phyloP scores from a whole-genome alignment of 2,888 invertebrate genomes.

The Hypolimnas misippus region DNA sequence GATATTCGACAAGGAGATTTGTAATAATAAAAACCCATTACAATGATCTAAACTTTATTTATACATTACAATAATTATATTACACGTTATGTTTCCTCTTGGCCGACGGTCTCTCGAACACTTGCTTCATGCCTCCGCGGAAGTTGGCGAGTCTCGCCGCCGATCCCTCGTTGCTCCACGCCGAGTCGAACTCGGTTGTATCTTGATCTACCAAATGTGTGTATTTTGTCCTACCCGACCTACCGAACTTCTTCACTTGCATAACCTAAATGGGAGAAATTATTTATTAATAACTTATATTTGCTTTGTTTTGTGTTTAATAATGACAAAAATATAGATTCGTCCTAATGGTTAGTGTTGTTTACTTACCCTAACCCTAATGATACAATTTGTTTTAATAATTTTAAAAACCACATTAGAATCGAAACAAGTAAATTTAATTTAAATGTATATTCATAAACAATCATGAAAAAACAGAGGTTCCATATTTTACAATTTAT shows the following conservation, averaged over 20 bases:
- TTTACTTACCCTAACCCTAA: too few relatives aligned
- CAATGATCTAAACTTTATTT: constrained; percentile 3
- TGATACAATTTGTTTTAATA: too few relatives aligned
- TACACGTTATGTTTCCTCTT: constrained; percentile 60
- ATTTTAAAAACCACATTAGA: too few relatives aligned
- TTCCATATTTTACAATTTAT: too few relatives aligned
- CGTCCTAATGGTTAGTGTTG: too few relatives aligned
- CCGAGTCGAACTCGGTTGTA: constrained; percentile 98
- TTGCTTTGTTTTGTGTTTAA: too few relatives aligned
- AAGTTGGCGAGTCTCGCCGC: constrained; percentile 83
- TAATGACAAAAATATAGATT: too few relatives aligned
- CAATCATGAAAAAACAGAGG: too few relatives aligned
- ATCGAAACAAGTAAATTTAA: too few relatives aligned
- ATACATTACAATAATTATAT: constrained; percentile 4
- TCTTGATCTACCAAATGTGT: constrained; percentile 99
- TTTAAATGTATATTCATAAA: too few relatives aligned
- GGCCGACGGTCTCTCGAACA: constrained; percentile 93
- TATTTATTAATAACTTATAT: too few relatives aligned
- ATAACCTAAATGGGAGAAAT: constrained; percentile 94
- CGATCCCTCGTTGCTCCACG: constrained; percentile 96
- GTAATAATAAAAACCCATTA: background rate
- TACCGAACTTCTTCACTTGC: constrained; percentile 99
- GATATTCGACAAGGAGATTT: too few relatives aligned
- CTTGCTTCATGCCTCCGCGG: constrained; percentile 96
- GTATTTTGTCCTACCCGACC: constrained; percentile 99